These are phyloP conservation scores for Pseudorhombus dupliciocellatus DNA, from an alignment of 2,113 vertebrate genomes.

Conservation along the genomic window DNA sequence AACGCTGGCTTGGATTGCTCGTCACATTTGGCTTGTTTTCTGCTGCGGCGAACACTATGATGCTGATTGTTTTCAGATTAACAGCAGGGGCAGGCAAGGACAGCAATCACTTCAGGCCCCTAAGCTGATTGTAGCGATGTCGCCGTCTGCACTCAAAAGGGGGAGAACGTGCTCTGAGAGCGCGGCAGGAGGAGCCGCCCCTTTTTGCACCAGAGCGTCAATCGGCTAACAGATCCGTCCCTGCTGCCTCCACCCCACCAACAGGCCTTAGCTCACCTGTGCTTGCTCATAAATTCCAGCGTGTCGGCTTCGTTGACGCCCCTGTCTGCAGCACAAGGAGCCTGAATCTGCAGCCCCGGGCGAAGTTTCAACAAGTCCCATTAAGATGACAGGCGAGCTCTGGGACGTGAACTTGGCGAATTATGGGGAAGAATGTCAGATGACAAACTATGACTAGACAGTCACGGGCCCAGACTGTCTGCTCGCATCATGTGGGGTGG, in stretches of 20 bases:
- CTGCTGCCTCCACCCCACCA: not conserved
- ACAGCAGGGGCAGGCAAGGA: conserved; percentile 27
- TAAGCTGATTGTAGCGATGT: conserved; percentile 46
- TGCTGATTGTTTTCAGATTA: conserved; percentile 42
- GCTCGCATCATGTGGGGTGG: not conserved
- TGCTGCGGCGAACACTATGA: conserved; percentile 3
- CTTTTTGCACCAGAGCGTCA: too few species aligned
- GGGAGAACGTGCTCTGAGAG: conserved; percentile 10
- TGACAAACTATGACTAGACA: not conserved
- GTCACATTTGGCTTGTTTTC: not conserved
- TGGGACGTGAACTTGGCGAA: not conserved
- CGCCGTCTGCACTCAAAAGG: not conserved
- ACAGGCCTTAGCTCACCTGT: not conserved
- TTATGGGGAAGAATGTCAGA: not conserved
- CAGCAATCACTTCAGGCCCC: conserved; percentile 47
- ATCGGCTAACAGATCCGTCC: too few species aligned
- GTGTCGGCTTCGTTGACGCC: not conserved
- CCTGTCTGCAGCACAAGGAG: not conserved
- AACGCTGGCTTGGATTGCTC: not conserved
- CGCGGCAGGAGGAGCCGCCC: conserved; percentile 1
- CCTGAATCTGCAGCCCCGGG: not conserved
- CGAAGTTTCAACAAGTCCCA: not conserved
- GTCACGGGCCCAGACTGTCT: not conserved
- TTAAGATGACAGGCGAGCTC: not conserved
- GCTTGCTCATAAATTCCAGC: not conserved